A percentile compares a stretch with the other conserved stretches of the same genome.
These are phyloP conservation scores for Phrixothrix hirtus DNA, from an alignment of 2,888 invertebrate genomes.

Conservation along the genomic window DNA sequence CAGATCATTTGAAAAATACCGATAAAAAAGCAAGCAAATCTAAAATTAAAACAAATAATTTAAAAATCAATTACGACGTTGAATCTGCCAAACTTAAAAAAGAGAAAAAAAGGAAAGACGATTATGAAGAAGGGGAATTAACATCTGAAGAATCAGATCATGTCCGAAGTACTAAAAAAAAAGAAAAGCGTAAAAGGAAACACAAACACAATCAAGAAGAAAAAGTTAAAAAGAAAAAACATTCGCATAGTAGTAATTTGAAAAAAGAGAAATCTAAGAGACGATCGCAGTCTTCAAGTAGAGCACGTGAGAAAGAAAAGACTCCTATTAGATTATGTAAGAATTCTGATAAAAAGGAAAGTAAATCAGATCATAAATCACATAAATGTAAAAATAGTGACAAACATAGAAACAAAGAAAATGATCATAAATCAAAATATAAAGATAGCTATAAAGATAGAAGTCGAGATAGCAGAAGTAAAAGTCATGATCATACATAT, in stretches of 20 bases:
- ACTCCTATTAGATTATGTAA: not conserved
- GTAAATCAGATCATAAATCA: constrained; percentile 16
- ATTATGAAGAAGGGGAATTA: constrained; percentile 20
- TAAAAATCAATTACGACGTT: too few relatives aligned
- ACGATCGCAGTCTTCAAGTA: too few relatives aligned
- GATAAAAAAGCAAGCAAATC: too few relatives aligned
- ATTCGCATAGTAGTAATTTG: constrained; percentile 17
- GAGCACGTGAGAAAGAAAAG: constrained; percentile 39
- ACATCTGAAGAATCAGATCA: too few relatives aligned
- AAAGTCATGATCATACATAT: not conserved
- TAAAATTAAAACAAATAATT: too few relatives aligned
- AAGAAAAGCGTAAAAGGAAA: too few relatives aligned
- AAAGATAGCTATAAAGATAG: constrained; percentile 8
- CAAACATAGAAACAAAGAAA: constrained; percentile 31
- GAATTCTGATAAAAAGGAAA: constrained; percentile 36
- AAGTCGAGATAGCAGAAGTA: constrained; percentile 25
- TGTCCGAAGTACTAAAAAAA: too few relatives aligned
- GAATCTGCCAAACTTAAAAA: too few relatives aligned
- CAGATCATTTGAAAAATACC: too few relatives aligned
- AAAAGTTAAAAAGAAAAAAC: constrained; percentile 24
- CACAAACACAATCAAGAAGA: too few relatives aligned
- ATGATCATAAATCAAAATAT: too few relatives aligned
- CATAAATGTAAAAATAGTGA: constrained; percentile 30
- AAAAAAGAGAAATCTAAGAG: too few relatives aligned
- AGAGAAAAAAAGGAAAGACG: constrained; percentile 24